Evolutionary conservation across 2,888 invertebrate species (phyloP), one percentile per base, ranked within the genome.

Genomic region (Eumacrocentrus americanus): DNA sequence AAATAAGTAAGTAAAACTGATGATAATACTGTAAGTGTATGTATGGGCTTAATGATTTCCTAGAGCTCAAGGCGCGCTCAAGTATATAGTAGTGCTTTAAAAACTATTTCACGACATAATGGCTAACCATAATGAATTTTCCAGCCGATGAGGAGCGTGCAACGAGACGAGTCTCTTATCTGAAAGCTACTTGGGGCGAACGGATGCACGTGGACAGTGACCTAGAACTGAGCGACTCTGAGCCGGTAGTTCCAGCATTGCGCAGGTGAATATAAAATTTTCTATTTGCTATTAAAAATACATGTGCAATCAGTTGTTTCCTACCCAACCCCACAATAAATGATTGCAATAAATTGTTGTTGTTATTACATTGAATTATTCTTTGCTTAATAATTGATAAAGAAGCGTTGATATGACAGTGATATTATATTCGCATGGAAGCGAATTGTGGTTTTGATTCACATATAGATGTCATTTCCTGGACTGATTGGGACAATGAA

Each of bases 91-190:
- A n/a, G n/a, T n/a, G n/a, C n/a, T n/a, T n/a, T n/a, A n/a, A n/a
- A n/a, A n/a, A n/a, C n/a, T 2, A n/a, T 46, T 42, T 9, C 7
- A 20, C 1, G 5, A 9, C 3, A 18, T 42, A 42, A 42, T 42
- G 16, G 42, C 3, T 16, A 29, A 18, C 18, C 16, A 16, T 42
- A 18, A 42, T 42, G 42, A 42, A 5, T 70, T 72, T 82, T 79
- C 66, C 79, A 86, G 88, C 85, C 81, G 92, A 92, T 77, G 95
- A 95, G 78, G 94, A 94, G 74, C 88, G 93, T 67, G 88, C 90
- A 20, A 92, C 91, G 82, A 87, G 96, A 70, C 86, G 96, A 70
- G 93, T 94, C 68, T 96, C 95, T n/a, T 97, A 97, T 83, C 84
- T 96, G 68, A 94, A 94, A 83, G 96, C 96, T 42, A 96, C 95